Evolutionary conservation across 2,888 invertebrate genomes (phyloP), one percentile per base, ranked within the genome.

Genomic region (Rotaria magnacalcarata): DNA sequence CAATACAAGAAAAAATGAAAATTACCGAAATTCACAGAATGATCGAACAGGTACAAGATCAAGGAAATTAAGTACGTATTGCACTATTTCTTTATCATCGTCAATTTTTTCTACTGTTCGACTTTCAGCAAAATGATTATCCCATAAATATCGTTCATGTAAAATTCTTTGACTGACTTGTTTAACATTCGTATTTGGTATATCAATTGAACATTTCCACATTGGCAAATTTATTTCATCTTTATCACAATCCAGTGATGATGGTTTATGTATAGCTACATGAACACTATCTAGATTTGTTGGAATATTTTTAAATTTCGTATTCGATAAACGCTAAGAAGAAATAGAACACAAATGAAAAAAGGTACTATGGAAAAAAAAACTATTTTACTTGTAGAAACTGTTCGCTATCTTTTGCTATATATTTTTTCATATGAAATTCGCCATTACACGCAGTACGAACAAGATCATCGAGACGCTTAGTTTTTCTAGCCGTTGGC

Each of bases 11-110:
- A 52, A 52, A 52, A 8, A 16, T 52, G 14, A 16, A 11, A 34
- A 19, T 67, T 80, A 80, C 80, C 80, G 43, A 80, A 80, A 80
- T 80, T 80, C 80, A 80, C 80, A 80, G 47, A 80, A 80, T 47
- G 80, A 80, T 8, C 80, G 80, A 80, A 80, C 80, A n/a, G 80
- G 80, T n/a, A 80, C 80, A 47, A 80, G 47, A 80, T 80, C 80
- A 80, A 80, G 80, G n/a, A 80, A 80, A 80, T 80, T 80, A 24
- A 80, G 47, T 80, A 80, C 80, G 47, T 80, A 80, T 80, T 80
- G 80, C 43, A 80, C 47, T 4, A 80, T 80, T 80, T 80, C 80
- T 43, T 43, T 80, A 47, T 80, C 80, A 47, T 80, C 80, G 47
- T 80, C 80, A n/a, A 80, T 47, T 47, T 80, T 80, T 47, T 80